Evolutionary conservation across 2,113 vertebrate genomes (phyloP).

Genomic region (Microtus ochrogaster): DNA sequence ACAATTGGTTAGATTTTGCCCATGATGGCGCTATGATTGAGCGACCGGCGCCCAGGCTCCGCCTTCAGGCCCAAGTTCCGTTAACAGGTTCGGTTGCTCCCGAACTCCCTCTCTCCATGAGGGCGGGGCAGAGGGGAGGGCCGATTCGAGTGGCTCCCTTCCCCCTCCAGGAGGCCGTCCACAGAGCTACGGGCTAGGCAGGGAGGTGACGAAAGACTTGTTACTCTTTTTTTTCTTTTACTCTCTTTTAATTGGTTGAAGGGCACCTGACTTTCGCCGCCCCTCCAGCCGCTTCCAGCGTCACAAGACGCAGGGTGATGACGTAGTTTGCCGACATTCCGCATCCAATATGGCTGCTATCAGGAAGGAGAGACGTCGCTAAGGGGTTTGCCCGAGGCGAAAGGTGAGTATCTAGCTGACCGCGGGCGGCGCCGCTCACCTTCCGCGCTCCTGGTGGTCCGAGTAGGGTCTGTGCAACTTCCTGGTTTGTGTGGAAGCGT

Average conservation of each 20-base stretch:
- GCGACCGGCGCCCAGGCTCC: neutral
- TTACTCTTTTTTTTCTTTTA: neutral
- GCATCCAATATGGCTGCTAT: constrained; percentile 75
- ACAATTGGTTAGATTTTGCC: constrained; percentile 50
- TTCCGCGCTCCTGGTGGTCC: neutral
- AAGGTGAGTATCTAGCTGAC: constrained; percentile 24
- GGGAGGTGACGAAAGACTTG: neutral
- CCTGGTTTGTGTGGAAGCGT: neutral
- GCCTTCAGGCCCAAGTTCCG: constrained; percentile 65
- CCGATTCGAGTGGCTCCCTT: neutral
- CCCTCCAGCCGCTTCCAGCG: neutral
- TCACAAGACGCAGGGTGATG: constrained; percentile 65
- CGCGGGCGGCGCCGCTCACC: neutral
- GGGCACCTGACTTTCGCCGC: neutral
- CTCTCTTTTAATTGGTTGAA: constrained; percentile 71
- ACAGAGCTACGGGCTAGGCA: neutral
- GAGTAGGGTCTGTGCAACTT: neutral
- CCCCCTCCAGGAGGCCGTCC: neutral
- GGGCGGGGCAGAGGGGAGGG: neutral
- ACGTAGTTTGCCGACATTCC: constrained; percentile 60
- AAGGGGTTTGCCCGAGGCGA: constrained; percentile 49
- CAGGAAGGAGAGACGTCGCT: constrained; percentile 68
- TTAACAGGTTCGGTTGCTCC: constrained; percentile 80
- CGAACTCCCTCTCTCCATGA: neutral
- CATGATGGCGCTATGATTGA: constrained; percentile 61